phyloP scores from a whole-genome alignment of 1,140 invertebrate species.

The Pogonomyrmex californicus region DNA sequence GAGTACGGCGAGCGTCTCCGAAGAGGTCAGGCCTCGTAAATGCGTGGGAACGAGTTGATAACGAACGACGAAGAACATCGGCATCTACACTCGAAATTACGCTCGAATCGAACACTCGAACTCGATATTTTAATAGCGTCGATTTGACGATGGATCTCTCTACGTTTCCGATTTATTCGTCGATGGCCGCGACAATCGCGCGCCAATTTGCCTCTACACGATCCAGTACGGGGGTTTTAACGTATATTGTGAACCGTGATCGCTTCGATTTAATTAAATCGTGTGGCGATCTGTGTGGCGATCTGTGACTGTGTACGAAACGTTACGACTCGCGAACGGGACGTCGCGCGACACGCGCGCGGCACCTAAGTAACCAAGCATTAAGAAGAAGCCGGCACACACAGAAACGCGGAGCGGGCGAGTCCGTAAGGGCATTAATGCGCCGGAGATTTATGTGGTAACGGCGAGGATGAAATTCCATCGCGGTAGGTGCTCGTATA shows the following conservation, averaged over 20 bases:
- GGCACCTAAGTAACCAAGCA: constrained; percentile 41
- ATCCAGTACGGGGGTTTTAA: background rate
- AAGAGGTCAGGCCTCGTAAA: constrained; percentile 50
- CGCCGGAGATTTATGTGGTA: constrained; percentile 80
- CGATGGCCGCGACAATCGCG: background rate
- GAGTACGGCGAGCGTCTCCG: constrained; percentile 65
- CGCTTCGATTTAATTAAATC: background rate
- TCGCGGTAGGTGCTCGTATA: constrained; percentile 77
- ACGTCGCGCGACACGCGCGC: background rate
- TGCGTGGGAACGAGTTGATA: constrained; percentile 18
- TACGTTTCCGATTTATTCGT: background rate
- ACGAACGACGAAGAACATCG: constrained; percentile 14
- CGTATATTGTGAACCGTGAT: background rate
- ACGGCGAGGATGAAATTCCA: constrained; percentile 79
- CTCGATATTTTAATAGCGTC: background rate
- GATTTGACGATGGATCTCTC: background rate
- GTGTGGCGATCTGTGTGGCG: background rate
- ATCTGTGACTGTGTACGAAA: constrained; percentile 4
- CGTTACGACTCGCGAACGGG: background rate
- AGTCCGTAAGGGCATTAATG: constrained; percentile 77
- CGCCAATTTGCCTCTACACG: no score
- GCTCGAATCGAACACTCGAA: background rate
- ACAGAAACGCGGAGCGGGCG: constrained; percentile 45
- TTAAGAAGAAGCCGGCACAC: constrained; percentile 62
- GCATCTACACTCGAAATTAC: background rate